Percentiles rank a stretch among this genome's conserved stretches.
phyloP scores from a whole-genome alignment of 2,113 vertebrate species.

The Thamnaconus septentrionalis region DNA sequence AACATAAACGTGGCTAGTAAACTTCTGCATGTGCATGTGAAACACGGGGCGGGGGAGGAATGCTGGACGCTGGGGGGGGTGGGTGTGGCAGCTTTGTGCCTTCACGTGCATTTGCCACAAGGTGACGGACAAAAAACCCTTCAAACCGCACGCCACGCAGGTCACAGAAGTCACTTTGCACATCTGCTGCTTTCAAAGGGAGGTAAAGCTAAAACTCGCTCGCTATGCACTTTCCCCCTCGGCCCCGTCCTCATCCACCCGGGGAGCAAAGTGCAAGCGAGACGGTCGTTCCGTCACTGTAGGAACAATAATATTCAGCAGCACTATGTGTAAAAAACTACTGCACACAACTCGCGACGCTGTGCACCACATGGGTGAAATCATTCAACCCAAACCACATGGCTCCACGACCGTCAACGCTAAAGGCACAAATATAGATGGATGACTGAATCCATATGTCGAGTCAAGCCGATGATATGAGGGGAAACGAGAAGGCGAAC shows the following conservation, averaged over 20 bases:
- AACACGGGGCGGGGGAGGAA: not conserved
- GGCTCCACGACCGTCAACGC: not conserved
- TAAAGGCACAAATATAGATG: not conserved
- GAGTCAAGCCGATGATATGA: not conserved
- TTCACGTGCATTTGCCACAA: constrained; percentile 1
- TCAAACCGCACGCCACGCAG: not conserved
- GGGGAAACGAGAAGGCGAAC: too few species aligned
- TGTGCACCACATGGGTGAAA: not conserved
- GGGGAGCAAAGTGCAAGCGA: too few species aligned
- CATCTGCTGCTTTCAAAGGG: not conserved
- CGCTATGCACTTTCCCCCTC: too few species aligned
- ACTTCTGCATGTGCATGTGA: not conserved
- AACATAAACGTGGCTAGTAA: constrained; percentile 14
- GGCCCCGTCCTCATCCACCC: too few species aligned
- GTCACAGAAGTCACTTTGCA: not conserved
- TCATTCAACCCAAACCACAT: too few species aligned
- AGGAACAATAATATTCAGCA: too few species aligned
- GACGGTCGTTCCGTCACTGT: too few species aligned
- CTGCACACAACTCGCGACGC: too few species aligned
- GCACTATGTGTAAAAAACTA: too few species aligned
- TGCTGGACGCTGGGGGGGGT: not conserved
- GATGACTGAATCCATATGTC: not conserved
- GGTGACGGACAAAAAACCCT: not conserved
- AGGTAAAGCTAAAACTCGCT: too few species aligned
- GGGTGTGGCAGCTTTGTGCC: not conserved